Percentiles rank a stretch among this genome's conserved stretches.
phyloP scores from a whole-genome alignment of 2,113 vertebrate genomes.

The Galemys pyrenaicus region DNA sequence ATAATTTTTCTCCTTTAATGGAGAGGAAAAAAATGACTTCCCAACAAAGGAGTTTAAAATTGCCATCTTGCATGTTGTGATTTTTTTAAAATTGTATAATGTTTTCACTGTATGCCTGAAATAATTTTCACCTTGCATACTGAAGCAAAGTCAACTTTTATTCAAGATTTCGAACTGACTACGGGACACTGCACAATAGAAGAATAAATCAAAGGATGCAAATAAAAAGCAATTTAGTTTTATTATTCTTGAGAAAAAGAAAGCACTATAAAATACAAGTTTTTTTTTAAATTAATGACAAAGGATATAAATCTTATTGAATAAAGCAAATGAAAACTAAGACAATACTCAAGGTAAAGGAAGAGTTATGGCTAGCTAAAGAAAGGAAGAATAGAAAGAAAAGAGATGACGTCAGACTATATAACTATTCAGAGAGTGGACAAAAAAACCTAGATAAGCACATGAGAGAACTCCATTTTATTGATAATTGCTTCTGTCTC shows the following conservation, averaged over 20 bases:
- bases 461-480: background rate
- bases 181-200: background rate
- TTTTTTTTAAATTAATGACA: background rate
- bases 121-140: constrained; percentile 28
- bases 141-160: constrained; percentile 33
- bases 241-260: constrained; percentile 12
- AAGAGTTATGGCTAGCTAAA: background rate
- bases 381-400: background rate
- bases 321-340: background rate
- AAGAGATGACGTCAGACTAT: background rate
- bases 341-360: background rate
- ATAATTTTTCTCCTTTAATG: background rate
- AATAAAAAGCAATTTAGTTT: constrained; percentile 36
- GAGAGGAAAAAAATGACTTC: constrained; percentile 39
- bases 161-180: background rate
- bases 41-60: constrained; percentile 38
- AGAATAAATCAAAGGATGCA: background rate
- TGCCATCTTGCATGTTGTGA: background rate
- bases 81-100: constrained; percentile 4
- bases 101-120: background rate
- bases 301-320: background rate
- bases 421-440: background rate
- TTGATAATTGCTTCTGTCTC: background rate
- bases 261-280: background rate
- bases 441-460: background rate